Percentiles rank a stretch among this genome's conserved stretches.
phyloP scores from a whole-genome alignment of 2,113 vertebrate genomes.

The Motacilla alba region DNA sequence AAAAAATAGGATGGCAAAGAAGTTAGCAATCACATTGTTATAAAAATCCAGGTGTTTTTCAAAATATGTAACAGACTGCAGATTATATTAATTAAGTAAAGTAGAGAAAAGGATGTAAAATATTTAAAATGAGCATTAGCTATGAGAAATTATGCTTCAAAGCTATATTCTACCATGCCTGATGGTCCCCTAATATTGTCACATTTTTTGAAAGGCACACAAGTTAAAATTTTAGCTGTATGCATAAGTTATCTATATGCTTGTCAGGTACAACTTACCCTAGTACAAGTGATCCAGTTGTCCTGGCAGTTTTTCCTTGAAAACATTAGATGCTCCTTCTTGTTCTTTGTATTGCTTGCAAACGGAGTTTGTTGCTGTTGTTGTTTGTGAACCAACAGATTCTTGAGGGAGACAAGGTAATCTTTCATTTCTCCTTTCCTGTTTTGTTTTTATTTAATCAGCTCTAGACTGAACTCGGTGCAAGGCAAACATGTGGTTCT shows the following conservation, averaged over 20 bases:
- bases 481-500: not conserved
- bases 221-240: not conserved
- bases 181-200: not conserved
- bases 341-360: not conserved
- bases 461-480: not conserved
- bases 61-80: not conserved
- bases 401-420: not conserved
- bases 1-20: not conserved
- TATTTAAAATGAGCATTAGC: not conserved
- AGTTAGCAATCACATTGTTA: not conserved
- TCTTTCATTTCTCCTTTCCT: not conserved
- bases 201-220: not conserved
- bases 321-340: not conserved
- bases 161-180: not conserved
- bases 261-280: conserved; percentile 70
- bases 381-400: not conserved
- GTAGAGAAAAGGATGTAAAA: not conserved
- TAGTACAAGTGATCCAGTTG: conserved; percentile 80
- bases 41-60: not conserved
- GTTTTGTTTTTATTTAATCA: not conserved
- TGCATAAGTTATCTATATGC: not conserved
- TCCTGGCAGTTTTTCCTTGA: not conserved
- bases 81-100: not conserved
- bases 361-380: not conserved
- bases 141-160: not conserved